Evolutionary conservation across 2,888 invertebrate species (phyloP).

Genomic region (Noctua janthe): DNA sequence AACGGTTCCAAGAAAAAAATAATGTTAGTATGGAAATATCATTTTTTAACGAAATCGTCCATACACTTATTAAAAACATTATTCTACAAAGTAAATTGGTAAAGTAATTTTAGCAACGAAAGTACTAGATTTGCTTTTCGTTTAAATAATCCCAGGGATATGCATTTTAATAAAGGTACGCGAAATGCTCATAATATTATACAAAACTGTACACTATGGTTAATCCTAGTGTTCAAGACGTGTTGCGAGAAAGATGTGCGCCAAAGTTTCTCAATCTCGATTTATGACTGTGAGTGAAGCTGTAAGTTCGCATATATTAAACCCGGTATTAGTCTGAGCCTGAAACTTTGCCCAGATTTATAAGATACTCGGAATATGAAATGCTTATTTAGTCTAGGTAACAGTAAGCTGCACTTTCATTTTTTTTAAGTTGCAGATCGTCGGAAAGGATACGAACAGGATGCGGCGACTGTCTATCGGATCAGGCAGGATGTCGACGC

Average conservation of each 20-base stretch:
- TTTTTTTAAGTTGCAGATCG: background rate
- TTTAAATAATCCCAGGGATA: background rate
- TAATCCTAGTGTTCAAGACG: slow-evolving; percentile 30
- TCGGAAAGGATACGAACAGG: no score
- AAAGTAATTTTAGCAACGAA: background rate
- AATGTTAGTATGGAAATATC: no score
- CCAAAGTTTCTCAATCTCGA: slow-evolving; percentile 64
- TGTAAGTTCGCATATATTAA: slow-evolving; percentile 62
- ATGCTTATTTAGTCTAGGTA: slow-evolving; percentile 15
- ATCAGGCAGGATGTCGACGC: no score
- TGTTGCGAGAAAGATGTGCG: slow-evolving; percentile 35
- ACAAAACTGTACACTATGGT: slow-evolving; percentile 7
- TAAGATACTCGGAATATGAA: slow-evolving; percentile 44
- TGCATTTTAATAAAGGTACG: slow-evolving; percentile 31
- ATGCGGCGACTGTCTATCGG: no score
- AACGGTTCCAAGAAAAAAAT: no score
- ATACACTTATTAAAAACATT: background rate
- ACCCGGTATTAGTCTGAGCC: slow-evolving; percentile 45
- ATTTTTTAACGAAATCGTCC: no score
- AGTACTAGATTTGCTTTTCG: background rate
- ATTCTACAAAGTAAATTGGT: background rate
- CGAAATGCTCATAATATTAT: slow-evolving; percentile 4
- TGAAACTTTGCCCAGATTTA: slow-evolving; percentile 55
- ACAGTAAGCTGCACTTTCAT: background rate
- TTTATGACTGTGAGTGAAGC: slow-evolving; percentile 57